These are phyloP conservation scores for Sialis fuliginosa DNA, from an alignment of 2,888 invertebrate species.

Conservation along the genomic window DNA sequence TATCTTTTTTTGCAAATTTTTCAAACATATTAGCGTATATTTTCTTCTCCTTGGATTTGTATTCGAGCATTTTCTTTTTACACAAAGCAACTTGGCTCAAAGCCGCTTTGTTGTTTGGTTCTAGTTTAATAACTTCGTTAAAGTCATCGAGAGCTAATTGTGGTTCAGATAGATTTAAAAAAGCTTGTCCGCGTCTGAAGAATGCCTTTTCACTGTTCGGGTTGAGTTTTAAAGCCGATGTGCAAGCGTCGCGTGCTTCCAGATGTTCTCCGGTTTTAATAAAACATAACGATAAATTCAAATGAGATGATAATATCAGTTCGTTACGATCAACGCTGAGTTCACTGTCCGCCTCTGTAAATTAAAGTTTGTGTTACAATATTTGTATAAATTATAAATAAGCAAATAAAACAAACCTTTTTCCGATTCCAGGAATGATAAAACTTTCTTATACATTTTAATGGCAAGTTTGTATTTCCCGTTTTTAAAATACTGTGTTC, in stretches of 20 bases:
- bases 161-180: slow-evolving; percentile 55
- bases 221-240: slow-evolving; percentile 58
- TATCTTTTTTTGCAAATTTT: slow-evolving; percentile 69
- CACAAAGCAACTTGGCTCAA: slow-evolving; percentile 56
- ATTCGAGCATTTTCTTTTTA: slow-evolving; percentile 53
- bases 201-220: slow-evolving; percentile 70
- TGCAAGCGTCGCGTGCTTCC: slow-evolving; percentile 57
- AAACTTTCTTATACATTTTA: slow-evolving; percentile 71
- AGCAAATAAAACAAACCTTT: slow-evolving; percentile 21
- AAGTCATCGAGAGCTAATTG: slow-evolving; percentile 65
- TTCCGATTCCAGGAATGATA: slow-evolving; percentile 39
- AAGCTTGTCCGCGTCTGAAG: slow-evolving; percentile 74
- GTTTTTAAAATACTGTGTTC: slow-evolving; percentile 74
- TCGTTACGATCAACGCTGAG: slow-evolving; percentile 30
- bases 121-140: slow-evolving; percentile 50
- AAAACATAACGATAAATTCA: slow-evolving; percentile 70
- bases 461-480: slow-evolving; percentile 61
- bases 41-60: slow-evolving; percentile 64
- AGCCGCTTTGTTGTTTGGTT: slow-evolving; percentile 82
- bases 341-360: slow-evolving; percentile 23
- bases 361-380: slow-evolving; percentile 4
- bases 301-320: slow-evolving; percentile 47
- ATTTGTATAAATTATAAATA: slow-evolving; percentile 4
- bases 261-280: slow-evolving; percentile 53
- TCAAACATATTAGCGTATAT: slow-evolving; percentile 92